Base-by-base conservation (phyloP, 2,888 invertebrate species). In the Automeris io region DNA sequence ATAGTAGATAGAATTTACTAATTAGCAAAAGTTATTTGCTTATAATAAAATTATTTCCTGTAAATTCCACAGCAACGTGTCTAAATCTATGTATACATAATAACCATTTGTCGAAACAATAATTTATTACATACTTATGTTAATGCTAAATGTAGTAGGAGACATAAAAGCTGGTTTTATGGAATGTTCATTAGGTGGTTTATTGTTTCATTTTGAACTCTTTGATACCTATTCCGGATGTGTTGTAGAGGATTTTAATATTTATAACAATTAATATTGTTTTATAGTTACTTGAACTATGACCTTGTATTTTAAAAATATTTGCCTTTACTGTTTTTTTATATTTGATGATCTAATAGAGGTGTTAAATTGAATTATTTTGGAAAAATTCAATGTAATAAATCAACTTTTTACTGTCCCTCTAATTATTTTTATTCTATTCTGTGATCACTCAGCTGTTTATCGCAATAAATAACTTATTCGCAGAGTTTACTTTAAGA, bases 61-160 rank as follows among this genome's bases (percentile, higher is more conserved):
- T 76, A 66, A 76, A 77, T 70, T 64, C 65, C 55, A 45, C 35
- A 57, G 61, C 66, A 67, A 53, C 50, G 54, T 66, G 64, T 62
- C 57, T 52, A 49, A 58, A 57, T 61, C 49, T 51, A 39, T 63
- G 54, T 60, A 59, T 69, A 64, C 58, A 66, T 55, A 72, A 80
- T 77, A 79, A 71, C 74, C 71, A 83, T 82, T 83, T 81, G 82
- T 81, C 80, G 70, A 72, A 74, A 72, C 61, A 66, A 63, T 75
- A 79, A 85, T 82, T 78, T 82, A 83, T 75, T 51, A 50, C 48
- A 43, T 53, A 57, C 70, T 72, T 78, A 83, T 83, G 78, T 52
- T 61, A 81, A 81, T 79, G 40, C 35, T 58, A 61, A 67, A 70
- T 73, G 73, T 60, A 70, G 70, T 73, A 74, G 70, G 63, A 69